Base-by-base conservation (phyloP, 1,140 invertebrate genomes). In the Drosophila ogumai region DNA sequence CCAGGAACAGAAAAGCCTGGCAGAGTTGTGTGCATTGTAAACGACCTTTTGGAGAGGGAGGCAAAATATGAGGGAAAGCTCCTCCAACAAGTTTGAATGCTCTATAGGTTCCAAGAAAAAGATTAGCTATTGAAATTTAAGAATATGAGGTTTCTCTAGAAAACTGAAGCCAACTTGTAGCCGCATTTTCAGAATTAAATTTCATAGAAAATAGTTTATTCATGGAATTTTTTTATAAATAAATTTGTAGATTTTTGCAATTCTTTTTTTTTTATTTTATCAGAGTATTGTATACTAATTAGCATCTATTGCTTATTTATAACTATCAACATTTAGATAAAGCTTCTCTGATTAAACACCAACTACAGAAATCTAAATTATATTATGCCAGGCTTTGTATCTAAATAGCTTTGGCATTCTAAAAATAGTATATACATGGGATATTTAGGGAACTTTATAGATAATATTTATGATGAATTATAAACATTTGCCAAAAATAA, bases 1-100 rank as follows among this genome's bases (percentile, higher is more conserved):
- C 31, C 31, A 34, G 50, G 32, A 36, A 54, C 10, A 54, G 44
- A 10, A 57, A 40, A 43, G 47, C 58, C 17, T 22, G 40, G 43
- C 15, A 15, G 36, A 56, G 69, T 52, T 56, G 46, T 59, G 56
- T 75, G 71, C 73, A 52, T 64, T 65, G 73, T 75, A 49, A 58
- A 58, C 36, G 43, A 44, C 34, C 52, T 65, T 66, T 31, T 9
- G 19, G n/a, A 22, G 36, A 36, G 38, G 46, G 46, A 19, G 13
- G 5, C 5, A 49, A 49, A 41, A 50, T 36, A 34, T 43, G 61
- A 47, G 28, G 3, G 28, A 8, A 13, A 13, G 46, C 58, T 19
- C 31, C 19, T 36, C 8, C 15, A 3, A 10, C 19, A 31, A 52
- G 13, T 28, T 22, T 36, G 19, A 41, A 68, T 68, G 46, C 66